A percentile compares a stretch with the other conserved stretches of the same genome.
Conservation (phyloP, 1,140 invertebrate species). For the Aphis craccivora region DNA sequence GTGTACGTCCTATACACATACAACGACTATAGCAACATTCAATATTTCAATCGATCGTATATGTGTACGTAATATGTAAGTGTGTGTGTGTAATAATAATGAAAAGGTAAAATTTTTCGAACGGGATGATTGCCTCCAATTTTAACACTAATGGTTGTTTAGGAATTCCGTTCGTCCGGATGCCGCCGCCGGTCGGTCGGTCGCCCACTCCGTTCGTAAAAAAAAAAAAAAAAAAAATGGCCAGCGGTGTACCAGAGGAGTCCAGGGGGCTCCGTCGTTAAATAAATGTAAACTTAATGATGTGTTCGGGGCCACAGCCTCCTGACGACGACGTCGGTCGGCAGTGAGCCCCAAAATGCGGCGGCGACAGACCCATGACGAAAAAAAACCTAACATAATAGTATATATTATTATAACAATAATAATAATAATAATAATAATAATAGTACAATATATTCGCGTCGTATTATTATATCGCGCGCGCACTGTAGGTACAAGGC, state of each 20-base stretch:
- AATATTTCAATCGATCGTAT: conserved; percentile 21
- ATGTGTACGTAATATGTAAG: background rate
- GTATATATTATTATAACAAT: background rate
- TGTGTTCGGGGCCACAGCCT: conserved; percentile 53
- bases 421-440: conserved; percentile 16
- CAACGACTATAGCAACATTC: background rate
- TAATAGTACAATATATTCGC: conserved; percentile 13
- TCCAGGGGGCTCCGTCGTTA: conserved; percentile 50
- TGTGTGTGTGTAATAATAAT: conserved; percentile 35
- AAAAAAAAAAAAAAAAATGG: conserved; percentile 52
- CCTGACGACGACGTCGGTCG: conserved; percentile 5
- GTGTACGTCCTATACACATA: background rate
- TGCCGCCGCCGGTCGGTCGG: conserved; percentile 47
- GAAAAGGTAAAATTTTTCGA: conserved; percentile 56
- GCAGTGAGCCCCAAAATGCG: conserved; percentile 45
- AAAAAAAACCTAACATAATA: background rate
- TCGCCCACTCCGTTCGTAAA: conserved; percentile 53
- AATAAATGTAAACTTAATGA: conserved; percentile 58
- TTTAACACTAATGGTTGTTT: conserved; percentile 58
- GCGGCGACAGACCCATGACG: background rate
- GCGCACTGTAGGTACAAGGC: background rate
- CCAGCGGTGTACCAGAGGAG: conserved; percentile 47
- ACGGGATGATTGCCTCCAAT: conserved; percentile 57
- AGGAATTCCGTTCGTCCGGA: conserved; percentile 51
- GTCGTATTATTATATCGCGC: background rate